Evolutionary conservation across 2,797 vertebrate species (phyloP).

Genomic region (Picus viridis): DNA sequence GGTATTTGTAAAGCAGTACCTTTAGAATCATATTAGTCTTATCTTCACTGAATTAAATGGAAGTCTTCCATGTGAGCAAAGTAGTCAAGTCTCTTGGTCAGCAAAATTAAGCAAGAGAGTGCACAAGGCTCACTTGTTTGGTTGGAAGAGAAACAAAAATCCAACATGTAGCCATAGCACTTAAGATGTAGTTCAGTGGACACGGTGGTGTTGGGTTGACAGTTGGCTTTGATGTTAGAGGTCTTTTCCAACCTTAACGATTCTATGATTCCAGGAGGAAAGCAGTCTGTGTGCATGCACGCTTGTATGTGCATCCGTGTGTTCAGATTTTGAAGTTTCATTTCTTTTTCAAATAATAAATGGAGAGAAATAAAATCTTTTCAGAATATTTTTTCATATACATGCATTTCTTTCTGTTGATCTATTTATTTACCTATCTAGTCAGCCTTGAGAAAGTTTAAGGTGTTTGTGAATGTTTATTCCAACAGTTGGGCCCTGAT

Average conservation of each 20-base stretch:
- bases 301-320: fast-evolving
- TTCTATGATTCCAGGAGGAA: not conserved
- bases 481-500: not conserved
- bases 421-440: not conserved
- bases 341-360: not conserved
- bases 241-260: too few relatives aligned
- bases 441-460: not conserved
- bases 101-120: not conserved
- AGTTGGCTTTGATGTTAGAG: too few relatives aligned
- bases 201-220: too few relatives aligned
- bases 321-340: not conserved
- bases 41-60: not conserved
- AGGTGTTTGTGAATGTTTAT: not conserved
- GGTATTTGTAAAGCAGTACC: not conserved
- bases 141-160: too few relatives aligned
- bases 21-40: not conserved
- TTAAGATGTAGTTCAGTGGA: too few relatives aligned
- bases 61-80: not conserved
- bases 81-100: not conserved
- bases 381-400: not conserved
- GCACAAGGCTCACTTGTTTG: not conserved
- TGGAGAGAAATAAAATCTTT: not conserved
- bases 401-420: not conserved
- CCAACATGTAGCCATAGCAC: too few relatives aligned
- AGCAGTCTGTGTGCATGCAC: fast-evolving